A percentile compares a stretch with the other conserved stretches of the same genome.
phyloP scores from a whole-genome alignment of 2,113 vertebrate species.

The Antechinus flavipes region DNA sequence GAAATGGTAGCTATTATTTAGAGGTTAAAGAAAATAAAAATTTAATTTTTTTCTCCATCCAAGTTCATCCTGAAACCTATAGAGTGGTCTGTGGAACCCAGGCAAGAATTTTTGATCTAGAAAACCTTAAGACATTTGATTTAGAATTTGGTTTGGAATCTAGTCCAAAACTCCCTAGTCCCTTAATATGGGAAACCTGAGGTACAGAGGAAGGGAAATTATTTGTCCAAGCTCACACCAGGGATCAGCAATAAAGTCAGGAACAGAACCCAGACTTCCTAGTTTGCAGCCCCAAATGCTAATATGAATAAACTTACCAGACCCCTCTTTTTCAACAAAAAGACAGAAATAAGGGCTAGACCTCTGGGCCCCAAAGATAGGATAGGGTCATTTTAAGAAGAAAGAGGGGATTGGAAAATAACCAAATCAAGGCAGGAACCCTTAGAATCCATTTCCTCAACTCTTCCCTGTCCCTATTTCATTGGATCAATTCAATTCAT shows the following conservation, averaged over 20 bases:
- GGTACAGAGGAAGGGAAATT: background rate
- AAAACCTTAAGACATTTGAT: too few species aligned
- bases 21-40: background rate
- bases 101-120: too few species aligned
- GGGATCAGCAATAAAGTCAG: background rate
- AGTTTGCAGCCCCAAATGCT: background rate
- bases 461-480: background rate
- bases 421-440: background rate
- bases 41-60: background rate
- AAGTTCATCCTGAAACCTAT: background rate
- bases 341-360: background rate
- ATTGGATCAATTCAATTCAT: background rate
- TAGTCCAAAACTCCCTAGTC: background rate
- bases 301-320: background rate
- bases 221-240: background rate
- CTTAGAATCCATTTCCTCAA: background rate
- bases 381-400: background rate
- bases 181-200: background rate
- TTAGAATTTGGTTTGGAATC: background rate
- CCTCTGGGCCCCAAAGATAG: background rate
- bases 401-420: background rate
- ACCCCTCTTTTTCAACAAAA: background rate
- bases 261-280: background rate
- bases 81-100: background rate
- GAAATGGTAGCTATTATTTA: background rate